These are phyloP conservation scores for Hypomesus transpacificus DNA, from an alignment of 2,113 vertebrate genomes.

Conservation along the genomic window DNA sequence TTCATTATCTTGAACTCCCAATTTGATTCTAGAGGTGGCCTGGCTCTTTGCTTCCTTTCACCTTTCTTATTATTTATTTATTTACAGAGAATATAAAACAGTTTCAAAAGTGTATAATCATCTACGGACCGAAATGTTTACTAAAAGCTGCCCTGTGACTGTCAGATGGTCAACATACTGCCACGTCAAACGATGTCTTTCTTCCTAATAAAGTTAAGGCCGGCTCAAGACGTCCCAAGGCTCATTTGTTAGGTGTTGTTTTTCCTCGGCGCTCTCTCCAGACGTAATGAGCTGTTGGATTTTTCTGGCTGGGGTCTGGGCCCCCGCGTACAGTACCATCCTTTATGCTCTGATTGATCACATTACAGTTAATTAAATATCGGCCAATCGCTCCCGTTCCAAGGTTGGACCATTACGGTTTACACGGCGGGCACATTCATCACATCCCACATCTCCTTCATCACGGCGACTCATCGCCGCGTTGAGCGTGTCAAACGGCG, in stretches of 20 bases:
- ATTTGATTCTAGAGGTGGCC: too few species aligned
- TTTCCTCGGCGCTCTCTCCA: conserved; percentile 41
- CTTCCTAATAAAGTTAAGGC: conserved; percentile 1
- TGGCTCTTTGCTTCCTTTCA: too few species aligned
- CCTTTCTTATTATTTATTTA: too few species aligned
- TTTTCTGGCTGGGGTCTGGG: conserved; percentile 35
- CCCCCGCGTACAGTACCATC: conserved; percentile 49
- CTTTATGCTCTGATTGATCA: conserved; percentile 61
- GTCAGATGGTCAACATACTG: too few species aligned
- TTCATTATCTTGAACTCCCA: too few species aligned
- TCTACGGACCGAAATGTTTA: too few species aligned
- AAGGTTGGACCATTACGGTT: conserved; percentile 60
- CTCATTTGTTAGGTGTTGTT: conserved; percentile 46
- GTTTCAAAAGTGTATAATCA: too few species aligned
- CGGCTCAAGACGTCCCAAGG: conserved; percentile 12
- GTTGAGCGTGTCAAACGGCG: conserved; percentile 47
- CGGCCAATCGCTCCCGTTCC: conserved; percentile 57
- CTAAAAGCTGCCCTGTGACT: too few species aligned
- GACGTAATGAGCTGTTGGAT: conserved; percentile 54
- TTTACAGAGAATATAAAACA: too few species aligned
- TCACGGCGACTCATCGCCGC: conserved; percentile 43
- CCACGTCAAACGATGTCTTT: conserved; percentile 21
- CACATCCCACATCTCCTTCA: conserved; percentile 42
- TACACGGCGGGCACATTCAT: conserved; percentile 35
- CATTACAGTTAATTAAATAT: conserved; percentile 70